A percentile compares a stretch with the other conserved stretches of the same genome.
Conservation (phyloP, 2,113 vertebrate species). For the Trichechus manatus region DNA sequence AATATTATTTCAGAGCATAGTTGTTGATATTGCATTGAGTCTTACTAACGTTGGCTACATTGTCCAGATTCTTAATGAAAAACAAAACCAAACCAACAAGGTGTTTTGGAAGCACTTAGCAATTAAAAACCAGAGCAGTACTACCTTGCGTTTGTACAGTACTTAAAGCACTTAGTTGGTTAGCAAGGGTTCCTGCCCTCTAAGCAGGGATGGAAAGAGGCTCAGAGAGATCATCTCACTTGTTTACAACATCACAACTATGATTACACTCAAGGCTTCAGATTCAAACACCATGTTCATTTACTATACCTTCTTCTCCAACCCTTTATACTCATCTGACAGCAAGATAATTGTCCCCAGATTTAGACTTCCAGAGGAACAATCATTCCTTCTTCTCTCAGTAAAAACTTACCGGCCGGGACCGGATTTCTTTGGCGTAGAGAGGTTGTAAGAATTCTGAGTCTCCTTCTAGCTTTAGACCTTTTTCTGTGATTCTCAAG, state of each 20-base stretch:
- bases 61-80: background rate
- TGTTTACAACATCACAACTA: background rate
- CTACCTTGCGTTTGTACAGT: background rate
- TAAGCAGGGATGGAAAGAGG: background rate
- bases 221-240: background rate
- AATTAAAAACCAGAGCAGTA: background rate
- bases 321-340: background rate
- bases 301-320: background rate
- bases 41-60: background rate
- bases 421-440: slow-evolving; percentile 99
- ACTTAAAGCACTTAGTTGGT: background rate
- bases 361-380: background rate
- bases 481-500: slow-evolving; percentile 98
- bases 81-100: background rate
- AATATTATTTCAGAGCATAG: background rate
- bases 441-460: slow-evolving; percentile 99
- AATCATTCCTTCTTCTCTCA: background rate
- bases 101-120: background rate
- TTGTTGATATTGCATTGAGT: background rate
- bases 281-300: background rate
- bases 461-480: slow-evolving; percentile 97
- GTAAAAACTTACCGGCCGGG: slow-evolving; percentile 94
- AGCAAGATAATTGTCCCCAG: background rate
- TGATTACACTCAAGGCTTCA: background rate
- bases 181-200: background rate